phyloP scores from a whole-genome alignment of 2,113 vertebrate genomes.

The Oryzias javanicus region DNA sequence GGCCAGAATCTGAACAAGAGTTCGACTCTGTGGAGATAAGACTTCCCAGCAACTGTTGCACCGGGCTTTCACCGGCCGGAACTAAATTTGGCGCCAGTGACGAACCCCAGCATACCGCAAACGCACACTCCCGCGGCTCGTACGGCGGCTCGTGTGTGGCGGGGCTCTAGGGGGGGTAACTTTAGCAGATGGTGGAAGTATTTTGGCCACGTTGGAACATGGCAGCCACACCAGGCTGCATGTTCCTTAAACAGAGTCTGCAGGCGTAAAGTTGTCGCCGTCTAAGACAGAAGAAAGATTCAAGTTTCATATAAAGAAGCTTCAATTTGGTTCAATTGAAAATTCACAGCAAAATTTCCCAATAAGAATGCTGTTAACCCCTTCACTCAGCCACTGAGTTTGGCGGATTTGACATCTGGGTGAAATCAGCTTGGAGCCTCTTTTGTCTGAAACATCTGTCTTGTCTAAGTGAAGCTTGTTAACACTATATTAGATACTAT shows the following conservation, averaged over 20 bases:
- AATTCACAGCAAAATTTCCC: no score
- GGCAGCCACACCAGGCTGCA: constrained; percentile 53
- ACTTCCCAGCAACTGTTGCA: constrained; percentile 51
- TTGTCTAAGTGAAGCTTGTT: constrained; percentile 25
- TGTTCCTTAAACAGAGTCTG: constrained; percentile 30
- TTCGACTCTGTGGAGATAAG: constrained; percentile 22
- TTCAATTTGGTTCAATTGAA: neutral
- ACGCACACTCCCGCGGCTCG: constrained; percentile 25
- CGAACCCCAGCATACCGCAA: constrained; percentile 64
- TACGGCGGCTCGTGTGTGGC: neutral
- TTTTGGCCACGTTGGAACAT: constrained; percentile 69
- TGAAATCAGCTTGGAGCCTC: constrained; percentile 13
- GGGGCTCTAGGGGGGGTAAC: constrained; percentile 12
- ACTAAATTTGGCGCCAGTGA: constrained; percentile 72
- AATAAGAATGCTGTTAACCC: no score
- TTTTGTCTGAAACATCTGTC: constrained; percentile 32
- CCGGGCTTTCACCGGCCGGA: constrained; percentile 32
- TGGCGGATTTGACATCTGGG: neutral
- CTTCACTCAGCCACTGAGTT: neutral
- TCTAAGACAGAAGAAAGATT: constrained; percentile 9
- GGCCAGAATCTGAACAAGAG: constrained; percentile 20
- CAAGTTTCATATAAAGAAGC: neutral
- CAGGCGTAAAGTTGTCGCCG: constrained; percentile 37
- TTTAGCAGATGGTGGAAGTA: constrained; percentile 77
- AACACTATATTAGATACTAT: constrained; percentile 29